Evolutionary conservation across 2,797 vertebrate species (phyloP), one percentile per base, ranked within the genome.

Genomic region (Uromys caudimaculatus): DNA sequence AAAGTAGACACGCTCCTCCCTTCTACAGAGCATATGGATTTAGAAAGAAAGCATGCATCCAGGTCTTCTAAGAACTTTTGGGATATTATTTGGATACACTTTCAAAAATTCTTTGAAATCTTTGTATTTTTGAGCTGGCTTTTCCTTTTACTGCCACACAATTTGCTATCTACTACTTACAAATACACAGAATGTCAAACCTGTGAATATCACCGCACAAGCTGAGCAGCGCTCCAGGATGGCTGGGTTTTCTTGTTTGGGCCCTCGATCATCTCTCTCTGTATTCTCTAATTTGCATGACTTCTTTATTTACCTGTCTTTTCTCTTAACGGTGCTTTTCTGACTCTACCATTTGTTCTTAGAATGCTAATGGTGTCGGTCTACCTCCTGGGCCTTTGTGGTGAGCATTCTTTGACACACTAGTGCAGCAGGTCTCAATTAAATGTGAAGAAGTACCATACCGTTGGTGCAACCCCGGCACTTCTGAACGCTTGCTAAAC

Each of bases 1-100:
- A 79, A 89, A 87, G 38, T 38, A 41, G 17, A 4, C n/a, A 32
- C 29, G 3, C 24, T 67, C 38, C 54, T 71, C 24, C 29, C 41
- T 69, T 71, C 60, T 92, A 54, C 56, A 75, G 41, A 78, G 27
- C 52, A 6, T 60, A 29, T 60, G 56, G 8, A 88, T n/a, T 78
- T 76, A 79, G 4, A 38, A 76, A 73, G 50, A 86, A 24, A 71
- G 0, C 44, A 4, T 50, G 24, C 14, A 81, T 69, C 52, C 38
- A 54, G 32, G 29, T 75, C 71, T 75, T 88, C 11, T 54, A 90
- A 50, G 95, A 91, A 78, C 17, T 85, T 89, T 58, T 44, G 78
- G 32, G 4, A 8, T 89, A 27, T 32, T 44, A 54, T 79, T 93
- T 91, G 77, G 67, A 92, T 75, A 19, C 1, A 81, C 38, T 96